Evolutionary conservation across 1,140 invertebrate genomes (phyloP).

Genomic region (Zaprionus vittiger): DNA sequence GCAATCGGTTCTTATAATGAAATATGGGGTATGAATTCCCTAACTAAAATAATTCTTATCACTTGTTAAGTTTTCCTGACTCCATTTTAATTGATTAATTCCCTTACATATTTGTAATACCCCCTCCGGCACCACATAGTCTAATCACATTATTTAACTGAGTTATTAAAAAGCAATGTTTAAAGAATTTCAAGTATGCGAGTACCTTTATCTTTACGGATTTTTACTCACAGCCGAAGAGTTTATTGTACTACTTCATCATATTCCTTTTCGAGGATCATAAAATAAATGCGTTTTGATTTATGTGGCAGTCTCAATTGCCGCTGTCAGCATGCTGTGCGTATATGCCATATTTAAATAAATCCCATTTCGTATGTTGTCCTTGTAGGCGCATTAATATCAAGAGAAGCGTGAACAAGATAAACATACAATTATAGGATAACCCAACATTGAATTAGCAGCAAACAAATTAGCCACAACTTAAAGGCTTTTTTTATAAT

Average conservation of each 20-base stretch:
- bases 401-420: not conserved
- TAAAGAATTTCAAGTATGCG: conserved; percentile 54
- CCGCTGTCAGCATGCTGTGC: conserved; percentile 47
- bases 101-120: not conserved
- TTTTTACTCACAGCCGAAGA: conserved; percentile 24
- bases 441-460: conserved; percentile 19
- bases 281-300: conserved; percentile 50
- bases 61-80: conserved; percentile 3
- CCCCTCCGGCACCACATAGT: not conserved
- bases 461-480: conserved; percentile 18
- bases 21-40: not conserved
- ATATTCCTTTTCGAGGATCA: conserved; percentile 16
- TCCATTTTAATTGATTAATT: not conserved
- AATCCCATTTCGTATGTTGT: conserved; percentile 26
- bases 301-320: conserved; percentile 46
- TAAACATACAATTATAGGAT: conserved; percentile 15
- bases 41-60: not conserved
- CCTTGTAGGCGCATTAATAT: conserved; percentile 2
- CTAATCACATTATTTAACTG: conserved; percentile 48
- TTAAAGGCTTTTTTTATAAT: not conserved
- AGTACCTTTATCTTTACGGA: conserved; percentile 23
- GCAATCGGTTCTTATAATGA: not conserved
- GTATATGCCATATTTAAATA: conserved; percentile 55
- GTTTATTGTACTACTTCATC: not conserved
- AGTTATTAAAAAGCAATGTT: conserved; percentile 66